Evolutionary conservation across 2,113 vertebrate species (phyloP), one percentile per base, ranked within the genome.

Genomic region (Stegostoma tigrinum): DNA sequence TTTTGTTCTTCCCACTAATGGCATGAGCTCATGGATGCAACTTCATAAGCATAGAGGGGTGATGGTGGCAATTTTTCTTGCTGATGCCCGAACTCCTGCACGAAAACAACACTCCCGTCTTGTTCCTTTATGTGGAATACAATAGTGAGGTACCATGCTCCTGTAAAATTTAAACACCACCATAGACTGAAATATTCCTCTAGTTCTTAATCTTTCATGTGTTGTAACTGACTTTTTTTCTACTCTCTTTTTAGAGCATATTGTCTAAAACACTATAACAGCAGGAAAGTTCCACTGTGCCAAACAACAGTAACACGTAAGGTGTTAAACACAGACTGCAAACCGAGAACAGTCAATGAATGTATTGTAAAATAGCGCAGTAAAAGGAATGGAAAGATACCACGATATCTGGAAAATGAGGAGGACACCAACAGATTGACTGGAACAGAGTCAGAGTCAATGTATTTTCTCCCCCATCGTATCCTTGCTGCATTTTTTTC

Each of bases 241-340:
- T 72, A 5, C 42, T 42, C 66, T 95, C 67, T 24, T 75, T 72
- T 95, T 52, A 95, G 94, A 72, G 42, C 42, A 30, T 52, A 75
- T 72, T 10, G 27, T 45, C 94, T 34, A 95, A 72, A 52, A 75
- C 24, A 72, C 94, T 95, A 95, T 95, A 95, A 95, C 93, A 94
- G 21, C 67, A 95, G 94, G 94, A 95, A 72, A 72, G 4, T 42
- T 95, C 42, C 67, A 70, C 68, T 95, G 89, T 93, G 94, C 67
- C 93, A 95, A 95, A 24, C 66, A 61, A 93, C n/a, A 12, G 61
- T 90, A 90, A 34, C 87, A 64, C 89, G 38, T 21, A 93, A 68
- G 67, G 94, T 70, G 67, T 95, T 48, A 72, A 94, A 95, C 34
- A 48, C 94, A 95, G 68, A 95, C 67, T 52, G 68, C 94, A 94